Conservation (phyloP, 2,888 invertebrate genomes). For the Erannis defoliaria region DNA sequence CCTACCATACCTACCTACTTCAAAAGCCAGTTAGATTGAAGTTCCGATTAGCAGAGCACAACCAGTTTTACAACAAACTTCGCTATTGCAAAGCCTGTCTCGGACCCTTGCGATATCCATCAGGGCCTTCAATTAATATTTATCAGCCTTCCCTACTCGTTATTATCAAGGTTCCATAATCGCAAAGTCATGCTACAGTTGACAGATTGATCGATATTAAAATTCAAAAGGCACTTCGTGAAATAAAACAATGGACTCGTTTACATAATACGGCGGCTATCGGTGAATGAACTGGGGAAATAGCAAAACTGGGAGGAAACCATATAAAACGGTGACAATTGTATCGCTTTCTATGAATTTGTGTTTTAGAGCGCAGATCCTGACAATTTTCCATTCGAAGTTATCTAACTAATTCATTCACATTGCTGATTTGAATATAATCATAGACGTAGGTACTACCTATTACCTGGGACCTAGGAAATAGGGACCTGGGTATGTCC, state of each 20-base stretch:
- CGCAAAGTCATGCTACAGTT: slow-evolving; percentile 30
- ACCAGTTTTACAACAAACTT: slow-evolving; percentile 17
- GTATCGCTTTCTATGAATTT: slow-evolving; percentile 36
- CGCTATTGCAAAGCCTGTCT: slow-evolving; percentile 4
- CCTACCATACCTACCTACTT: too few species aligned
- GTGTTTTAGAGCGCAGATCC: slow-evolving; percentile 15
- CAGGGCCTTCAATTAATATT: slow-evolving; percentile 26
- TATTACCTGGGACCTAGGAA: too few species aligned
- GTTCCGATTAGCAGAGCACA: slow-evolving; percentile 5
- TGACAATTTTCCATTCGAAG: slow-evolving; percentile 9
- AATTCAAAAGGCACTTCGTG: slow-evolving; percentile 39
- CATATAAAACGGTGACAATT: slow-evolving; percentile 37
- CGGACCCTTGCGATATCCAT: slow-evolving; percentile 9
- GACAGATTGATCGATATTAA: slow-evolving; percentile 41
- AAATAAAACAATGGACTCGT: slow-evolving; percentile 48
- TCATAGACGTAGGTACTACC: too few species aligned
- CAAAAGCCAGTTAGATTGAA: slow-evolving; percentile 15
- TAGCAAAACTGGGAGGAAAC: slow-evolving; percentile 48
- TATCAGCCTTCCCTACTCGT: slow-evolving; percentile 19
- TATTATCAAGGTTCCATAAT: slow-evolving; percentile 23
- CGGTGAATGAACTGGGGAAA: slow-evolving; percentile 52
- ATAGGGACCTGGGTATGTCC: too few species aligned
- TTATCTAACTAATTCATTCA: slow-evolving; percentile 4
- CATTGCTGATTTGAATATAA: background rate
- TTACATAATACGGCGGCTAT: slow-evolving; percentile 48